Percentiles rank a stretch among this genome's conserved stretches.
Evolutionary conservation across 2,797 vertebrate species (phyloP).

Genomic region (Ctenopoma kingsleyae): DNA sequence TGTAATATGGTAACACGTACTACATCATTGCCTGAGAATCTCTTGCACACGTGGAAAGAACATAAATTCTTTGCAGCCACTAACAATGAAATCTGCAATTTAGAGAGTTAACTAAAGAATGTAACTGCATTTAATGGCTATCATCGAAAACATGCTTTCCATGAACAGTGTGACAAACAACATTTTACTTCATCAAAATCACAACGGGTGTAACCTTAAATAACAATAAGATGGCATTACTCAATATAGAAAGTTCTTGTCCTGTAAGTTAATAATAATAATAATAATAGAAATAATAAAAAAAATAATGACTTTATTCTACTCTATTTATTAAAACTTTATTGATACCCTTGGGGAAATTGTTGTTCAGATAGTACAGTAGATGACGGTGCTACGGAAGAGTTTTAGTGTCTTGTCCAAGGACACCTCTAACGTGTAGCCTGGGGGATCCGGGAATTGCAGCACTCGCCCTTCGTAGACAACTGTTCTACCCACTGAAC

Average conservation of each 20-base stretch:
- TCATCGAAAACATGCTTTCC: background rate
- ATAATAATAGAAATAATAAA: too few relatives aligned
- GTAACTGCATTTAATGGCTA: background rate
- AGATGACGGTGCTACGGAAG: too few relatives aligned
- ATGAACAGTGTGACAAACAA: background rate
- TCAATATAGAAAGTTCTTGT: background rate
- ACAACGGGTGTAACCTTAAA: background rate
- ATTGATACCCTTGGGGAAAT: too few relatives aligned
- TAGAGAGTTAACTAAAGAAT: background rate
- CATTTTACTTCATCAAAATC: background rate
- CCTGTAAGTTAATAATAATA: background rate
- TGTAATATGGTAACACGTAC: conserved; percentile 5
- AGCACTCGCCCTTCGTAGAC: too few relatives aligned
- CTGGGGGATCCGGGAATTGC: too few relatives aligned
- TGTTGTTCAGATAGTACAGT: too few relatives aligned
- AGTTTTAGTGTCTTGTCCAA: too few relatives aligned
- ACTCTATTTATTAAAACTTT: too few relatives aligned
- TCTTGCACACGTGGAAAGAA: background rate
- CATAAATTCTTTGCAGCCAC: background rate
- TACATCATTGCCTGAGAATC: background rate
- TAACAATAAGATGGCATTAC: background rate
- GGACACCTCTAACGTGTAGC: too few relatives aligned
- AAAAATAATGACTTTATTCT: too few relatives aligned
- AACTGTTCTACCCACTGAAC: background rate
- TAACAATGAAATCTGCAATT: background rate